Evolutionary conservation across 2,888 invertebrate species (phyloP).

Genomic region (Ceratothoa steindachneri): DNA sequence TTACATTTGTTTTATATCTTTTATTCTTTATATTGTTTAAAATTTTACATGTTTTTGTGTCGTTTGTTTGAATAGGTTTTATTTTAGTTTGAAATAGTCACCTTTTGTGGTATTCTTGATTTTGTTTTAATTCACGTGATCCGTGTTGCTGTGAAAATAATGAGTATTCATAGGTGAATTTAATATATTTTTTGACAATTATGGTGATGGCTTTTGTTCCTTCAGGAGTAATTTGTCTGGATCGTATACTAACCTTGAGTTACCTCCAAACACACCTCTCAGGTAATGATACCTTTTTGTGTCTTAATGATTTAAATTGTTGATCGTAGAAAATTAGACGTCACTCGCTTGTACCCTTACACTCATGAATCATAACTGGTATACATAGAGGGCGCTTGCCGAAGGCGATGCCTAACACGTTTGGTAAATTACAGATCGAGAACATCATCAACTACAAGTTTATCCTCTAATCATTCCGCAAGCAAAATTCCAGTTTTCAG

Average conservation of each 20-base stretch:
- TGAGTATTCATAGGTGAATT: neutral
- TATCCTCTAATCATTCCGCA: constrained; percentile 46
- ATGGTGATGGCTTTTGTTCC: constrained; percentile 37
- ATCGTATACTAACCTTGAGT: constrained; percentile 41
- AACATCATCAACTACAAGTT: constrained; percentile 48
- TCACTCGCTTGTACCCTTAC: too few species aligned
- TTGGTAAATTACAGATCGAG: constrained; percentile 33
- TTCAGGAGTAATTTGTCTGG: constrained; percentile 47
- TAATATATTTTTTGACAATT: neutral
- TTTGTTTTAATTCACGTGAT: neutral
- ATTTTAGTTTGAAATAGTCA: neutral
- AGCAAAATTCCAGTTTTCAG: constrained; percentile 47
- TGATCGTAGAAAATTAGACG: neutral
- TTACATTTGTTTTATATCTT: neutral
- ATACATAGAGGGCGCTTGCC: too few species aligned
- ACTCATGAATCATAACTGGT: too few species aligned
- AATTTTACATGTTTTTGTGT: neutral
- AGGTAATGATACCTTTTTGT: constrained; percentile 11
- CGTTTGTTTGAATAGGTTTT: neutral
- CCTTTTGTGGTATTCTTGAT: neutral
- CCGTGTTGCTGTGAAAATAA: neutral
- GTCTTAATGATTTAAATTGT: neutral
- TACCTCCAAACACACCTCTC: constrained; percentile 37
- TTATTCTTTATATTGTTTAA: neutral
- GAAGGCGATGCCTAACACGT: too few species aligned